phyloP scores from a whole-genome alignment of 92 coral and sea anemone genomes.

The Montipora capitata region DNA sequence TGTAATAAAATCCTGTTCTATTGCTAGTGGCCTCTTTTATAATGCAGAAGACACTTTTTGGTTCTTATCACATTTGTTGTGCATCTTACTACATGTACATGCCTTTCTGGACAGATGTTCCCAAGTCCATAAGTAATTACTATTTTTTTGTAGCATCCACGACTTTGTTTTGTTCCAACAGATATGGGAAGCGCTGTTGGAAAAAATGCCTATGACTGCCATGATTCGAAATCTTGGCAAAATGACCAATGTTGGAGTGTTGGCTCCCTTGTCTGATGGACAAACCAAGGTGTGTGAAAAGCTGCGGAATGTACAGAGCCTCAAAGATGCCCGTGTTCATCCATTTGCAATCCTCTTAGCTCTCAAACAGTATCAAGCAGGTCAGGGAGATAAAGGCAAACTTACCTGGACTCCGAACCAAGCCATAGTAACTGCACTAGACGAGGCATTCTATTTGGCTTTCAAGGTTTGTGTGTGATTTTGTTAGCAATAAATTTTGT shows the following conservation, averaged over 20 bases:
- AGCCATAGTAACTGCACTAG: conserved; percentile 83
- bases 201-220: conserved; percentile 98
- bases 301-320: conserved; percentile 55
- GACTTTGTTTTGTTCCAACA: conserved; percentile 1
- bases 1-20: too few relatives aligned
- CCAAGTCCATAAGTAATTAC: too few relatives aligned
- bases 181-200: conserved; percentile 94
- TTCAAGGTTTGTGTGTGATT: conserved; percentile 84
- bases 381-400: conserved; percentile 95
- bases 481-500: too few relatives aligned
- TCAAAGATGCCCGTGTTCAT: conserved; percentile 90
- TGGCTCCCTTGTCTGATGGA: conserved; percentile 77
- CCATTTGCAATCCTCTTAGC: conserved; percentile 92
- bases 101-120: too few relatives aligned
- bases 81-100: too few relatives aligned
- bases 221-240: conserved; percentile 97
- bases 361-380: conserved; percentile 85
- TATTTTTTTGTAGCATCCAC: too few relatives aligned
- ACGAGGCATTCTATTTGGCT: conserved; percentile 90
- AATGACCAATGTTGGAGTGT: conserved; percentile 88
- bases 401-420: conserved; percentile 86
- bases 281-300: conserved; percentile 65
- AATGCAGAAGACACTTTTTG: too few relatives aligned
- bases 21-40: too few relatives aligned
- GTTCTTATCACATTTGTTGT: too few relatives aligned